Evolutionary conservation across 1,140 invertebrate species (phyloP), one percentile per base, ranked within the genome.

Genomic region (Cydia fagiglandana): DNA sequence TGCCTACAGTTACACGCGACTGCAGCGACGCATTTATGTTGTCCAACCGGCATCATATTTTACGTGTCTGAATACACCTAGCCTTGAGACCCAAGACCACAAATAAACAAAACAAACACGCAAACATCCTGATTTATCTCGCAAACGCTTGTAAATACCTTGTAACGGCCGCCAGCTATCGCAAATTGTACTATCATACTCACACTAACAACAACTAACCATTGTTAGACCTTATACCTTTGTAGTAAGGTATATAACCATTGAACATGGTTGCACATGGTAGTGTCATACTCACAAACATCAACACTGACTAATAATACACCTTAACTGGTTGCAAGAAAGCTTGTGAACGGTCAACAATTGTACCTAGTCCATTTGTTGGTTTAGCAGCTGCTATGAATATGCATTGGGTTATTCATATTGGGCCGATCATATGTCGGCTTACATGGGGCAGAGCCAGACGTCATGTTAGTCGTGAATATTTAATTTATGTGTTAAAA

Each of bases 381-480:
- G 56, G 56, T 24, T 61, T 61, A 61, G 7, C 53, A 24, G 17
- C 56, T 61, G 17, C 56, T 61, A 61, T 61, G 56, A 61, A 61
- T 61, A 61, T 61, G 56, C 17, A 61, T 10, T 9, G 56, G 20
- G 17, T 61, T 61, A 61, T 61, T 61, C 56, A 61, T 61, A 61
- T 61, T 61, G n/a, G 56, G 20, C 56, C 53, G 56, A 61, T 61
- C 56, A 61, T 61, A 61, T 61, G 56, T 61, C 17, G 56, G 56
- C 56, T 61, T 61, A 61, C 56, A 61, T 56, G 17, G 53, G 56
- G 56, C 20, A 24, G 56, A 56, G 20, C 56, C 20, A 61, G 56
- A 61, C 56, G 17, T n/a, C 56, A 24, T 61, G 56, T 9, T 24
- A 24, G 56, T 20, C 10, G 56, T 61, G 56, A 10, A 24, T 61